phyloP scores from a whole-genome alignment of 2,888 invertebrate genomes.

The Embidobia sp. region DNA sequence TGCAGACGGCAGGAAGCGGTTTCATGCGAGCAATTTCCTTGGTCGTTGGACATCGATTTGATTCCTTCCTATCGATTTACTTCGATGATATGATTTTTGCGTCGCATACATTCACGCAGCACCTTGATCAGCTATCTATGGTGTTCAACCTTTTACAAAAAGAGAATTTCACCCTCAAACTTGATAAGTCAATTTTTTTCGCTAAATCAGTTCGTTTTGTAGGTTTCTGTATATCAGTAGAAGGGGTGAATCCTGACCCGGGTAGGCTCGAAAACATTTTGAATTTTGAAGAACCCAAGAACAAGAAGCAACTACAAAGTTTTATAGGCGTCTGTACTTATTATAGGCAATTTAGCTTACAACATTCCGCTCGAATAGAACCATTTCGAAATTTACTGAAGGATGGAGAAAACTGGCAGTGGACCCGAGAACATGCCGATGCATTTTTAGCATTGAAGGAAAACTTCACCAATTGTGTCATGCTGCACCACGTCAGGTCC shows the following conservation, averaged over 20 bases:
- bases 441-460: slow-evolving; percentile 55
- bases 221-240: not conserved
- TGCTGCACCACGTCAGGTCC: slow-evolving; percentile 8
- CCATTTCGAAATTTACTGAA: slow-evolving; percentile 47
- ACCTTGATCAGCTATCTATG: slow-evolving; percentile 57
- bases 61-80: slow-evolving; percentile 62
- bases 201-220: too few species aligned
- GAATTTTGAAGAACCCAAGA: slow-evolving; percentile 66
- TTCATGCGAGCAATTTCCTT: slow-evolving; percentile 68
- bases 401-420: slow-evolving; percentile 45
- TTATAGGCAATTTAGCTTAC: slow-evolving; percentile 39
- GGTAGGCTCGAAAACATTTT: slow-evolving; percentile 1
- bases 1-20: slow-evolving; percentile 14
- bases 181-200: not conserved
- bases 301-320: slow-evolving; percentile 66
- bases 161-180: slow-evolving; percentile 63
- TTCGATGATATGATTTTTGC: slow-evolving; percentile 72
- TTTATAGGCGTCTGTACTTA: slow-evolving; percentile 53
- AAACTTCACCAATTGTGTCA: slow-evolving; percentile 15
- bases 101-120: slow-evolving; percentile 65
- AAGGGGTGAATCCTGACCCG: not conserved
- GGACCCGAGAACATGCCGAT: slow-evolving; percentile 18
- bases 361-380: slow-evolving; percentile 29
- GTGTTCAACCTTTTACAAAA: slow-evolving; percentile 62
- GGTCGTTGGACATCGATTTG: slow-evolving; percentile 67